Conservation (phyloP, 2,113 vertebrate species). For the Ceuthmochares aereus region DNA sequence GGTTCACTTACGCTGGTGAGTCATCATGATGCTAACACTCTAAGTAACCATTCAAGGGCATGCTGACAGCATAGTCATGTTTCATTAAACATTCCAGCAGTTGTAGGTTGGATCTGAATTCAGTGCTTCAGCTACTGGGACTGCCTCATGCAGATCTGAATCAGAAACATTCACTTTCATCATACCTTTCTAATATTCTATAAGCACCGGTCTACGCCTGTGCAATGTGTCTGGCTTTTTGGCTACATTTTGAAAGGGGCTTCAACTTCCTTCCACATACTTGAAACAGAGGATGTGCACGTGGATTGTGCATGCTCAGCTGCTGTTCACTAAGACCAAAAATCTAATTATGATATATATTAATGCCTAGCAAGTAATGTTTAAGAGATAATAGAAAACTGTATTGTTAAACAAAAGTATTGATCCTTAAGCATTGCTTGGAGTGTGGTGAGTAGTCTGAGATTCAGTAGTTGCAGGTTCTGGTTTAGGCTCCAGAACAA, state of each 20-base stretch:
- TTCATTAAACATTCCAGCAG: not conserved
- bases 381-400: not conserved
- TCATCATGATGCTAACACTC: rapidly evolving
- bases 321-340: not conserved
- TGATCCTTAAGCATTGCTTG: not conserved
- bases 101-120: not conserved
- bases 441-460: not conserved
- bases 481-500: not conserved
- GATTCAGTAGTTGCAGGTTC: not conserved
- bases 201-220: rapidly evolving
- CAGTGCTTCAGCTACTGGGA: not conserved
- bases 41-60: not conserved
- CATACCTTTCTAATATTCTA: not conserved
- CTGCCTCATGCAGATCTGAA: not conserved
- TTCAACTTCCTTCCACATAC: not conserved
- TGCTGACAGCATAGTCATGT: rapidly evolving
- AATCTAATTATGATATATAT: not conserved
- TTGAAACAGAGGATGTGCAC: not conserved
- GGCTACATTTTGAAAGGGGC: not conserved
- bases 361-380: not conserved
- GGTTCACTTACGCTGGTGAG: not conserved
- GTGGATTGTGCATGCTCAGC: not conserved
- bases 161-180: not conserved
- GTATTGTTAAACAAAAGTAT: not conserved
- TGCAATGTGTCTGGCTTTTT: rapidly evolving